phyloP scores from a whole-genome alignment of 2,888 invertebrate genomes.

The Cryptus viduatorius region DNA sequence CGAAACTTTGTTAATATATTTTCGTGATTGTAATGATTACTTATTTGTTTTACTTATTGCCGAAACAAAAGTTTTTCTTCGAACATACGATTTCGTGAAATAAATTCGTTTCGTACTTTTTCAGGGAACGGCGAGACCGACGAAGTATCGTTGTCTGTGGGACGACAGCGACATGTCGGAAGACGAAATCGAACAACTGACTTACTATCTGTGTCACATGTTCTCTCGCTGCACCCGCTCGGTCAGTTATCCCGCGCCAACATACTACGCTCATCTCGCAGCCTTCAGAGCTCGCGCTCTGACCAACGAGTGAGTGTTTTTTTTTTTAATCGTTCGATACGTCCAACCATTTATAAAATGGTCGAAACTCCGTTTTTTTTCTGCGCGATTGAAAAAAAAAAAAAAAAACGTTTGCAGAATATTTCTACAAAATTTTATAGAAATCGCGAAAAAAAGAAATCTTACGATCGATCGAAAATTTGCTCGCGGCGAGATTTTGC shows the following conservation, averaged over 20 bases:
- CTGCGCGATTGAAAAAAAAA: too few relatives aligned
- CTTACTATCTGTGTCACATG: conserved; percentile 94
- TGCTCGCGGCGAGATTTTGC: too few relatives aligned
- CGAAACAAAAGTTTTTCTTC: conserved; percentile 90
- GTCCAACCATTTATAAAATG: not conserved
- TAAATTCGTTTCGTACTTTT: conserved; percentile 91
- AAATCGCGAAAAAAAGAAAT: too few relatives aligned
- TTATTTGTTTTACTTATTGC: conserved; percentile 88
- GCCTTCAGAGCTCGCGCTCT: conserved; percentile 89
- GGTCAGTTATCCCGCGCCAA: conserved; percentile 95
- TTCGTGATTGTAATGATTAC: conserved; percentile 88
- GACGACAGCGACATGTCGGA: conserved; percentile 91
- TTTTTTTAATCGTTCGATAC: too few relatives aligned
- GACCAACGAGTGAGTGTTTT: conserved; percentile 85
- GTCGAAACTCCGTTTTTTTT: conserved; percentile 15
- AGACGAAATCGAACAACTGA: conserved; percentile 92
- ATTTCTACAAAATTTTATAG: too few relatives aligned
- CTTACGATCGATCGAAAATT: too few relatives aligned
- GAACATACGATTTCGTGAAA: conserved; percentile 91
- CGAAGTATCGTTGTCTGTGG: conserved; percentile 94
- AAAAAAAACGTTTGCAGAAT: too few relatives aligned
- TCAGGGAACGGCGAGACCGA: conserved; percentile 95
- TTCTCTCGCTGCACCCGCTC: conserved; percentile 93
- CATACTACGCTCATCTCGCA: conserved; percentile 94
- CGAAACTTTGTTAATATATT: not conserved